Conservation (phyloP, 2,888 invertebrate species). For the Andrena flavipes region DNA sequence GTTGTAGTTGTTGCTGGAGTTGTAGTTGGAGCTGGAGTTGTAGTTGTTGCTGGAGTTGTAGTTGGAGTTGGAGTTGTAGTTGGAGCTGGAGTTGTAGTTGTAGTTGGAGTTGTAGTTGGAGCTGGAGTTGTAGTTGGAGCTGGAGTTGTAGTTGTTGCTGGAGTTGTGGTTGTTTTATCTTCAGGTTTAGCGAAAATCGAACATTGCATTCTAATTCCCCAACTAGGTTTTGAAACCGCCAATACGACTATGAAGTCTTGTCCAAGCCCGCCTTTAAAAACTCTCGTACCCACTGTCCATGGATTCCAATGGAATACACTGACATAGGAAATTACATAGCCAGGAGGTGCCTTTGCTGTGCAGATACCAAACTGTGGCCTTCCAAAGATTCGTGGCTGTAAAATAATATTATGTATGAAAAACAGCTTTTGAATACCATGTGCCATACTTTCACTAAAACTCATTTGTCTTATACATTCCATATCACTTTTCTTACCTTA, state of each 20-base stretch:
- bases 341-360: conserved; percentile 31
- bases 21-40: background rate
- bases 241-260: conserved; percentile 36
- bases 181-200: conserved; percentile 55
- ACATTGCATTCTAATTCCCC: conserved; percentile 57
- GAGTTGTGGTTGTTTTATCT: background rate
- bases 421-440: background rate
- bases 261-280: conserved; percentile 64
- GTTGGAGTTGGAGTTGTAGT: background rate
- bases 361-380: conserved; percentile 51
- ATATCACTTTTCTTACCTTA: conserved; percentile 63
- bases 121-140: background rate
- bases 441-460: background rate
- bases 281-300: conserved; percentile 31
- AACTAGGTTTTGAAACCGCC: conserved; percentile 49
- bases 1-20: background rate
- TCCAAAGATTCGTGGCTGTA: conserved; percentile 61
- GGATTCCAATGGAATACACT: conserved; percentile 48
- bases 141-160: background rate
- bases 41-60: background rate
- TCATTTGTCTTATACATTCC: background rate
- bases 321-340: conserved; percentile 63
- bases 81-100: background rate
- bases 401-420: conserved; percentile 1
- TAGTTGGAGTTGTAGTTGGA: background rate